Evolutionary conservation across 2,797 vertebrate species (phyloP), one percentile per base, ranked within the genome.

Genomic region (Rhincodon typus): DNA sequence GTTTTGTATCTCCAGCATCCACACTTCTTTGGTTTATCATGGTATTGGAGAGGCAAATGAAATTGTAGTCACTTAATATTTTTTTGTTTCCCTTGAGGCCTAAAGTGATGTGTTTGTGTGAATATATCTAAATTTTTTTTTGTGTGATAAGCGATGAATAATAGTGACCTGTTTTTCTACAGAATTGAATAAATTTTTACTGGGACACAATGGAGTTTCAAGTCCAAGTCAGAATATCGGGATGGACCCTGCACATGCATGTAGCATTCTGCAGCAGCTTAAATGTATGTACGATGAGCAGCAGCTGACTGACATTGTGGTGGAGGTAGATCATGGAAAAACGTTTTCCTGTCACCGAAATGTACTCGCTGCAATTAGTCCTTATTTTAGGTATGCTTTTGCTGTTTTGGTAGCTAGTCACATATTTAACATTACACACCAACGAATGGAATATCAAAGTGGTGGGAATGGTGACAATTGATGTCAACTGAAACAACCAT

Each of bases 341-440:
- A 99, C 98, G 38, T 99, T 99, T 96, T 98, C 99, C 95, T 99
- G 99, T 97, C 99, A 99, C 96, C 98, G 99, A 97, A 99, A 99
- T 97, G 99, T 99, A 96, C 99, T 99, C 96, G 99, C 99, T 97
- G 99, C 99, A 96, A 99, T 99, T 98, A 99, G 99, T 97, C 99
- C 99, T 96, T 99, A 99, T 96, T 99, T 99, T 98, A 99, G 99
- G 99, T 99, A 98, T 23, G 96, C 94, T 95, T 95, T 77, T 77
- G 94, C 94, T 95, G 69, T 95, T 95, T 95, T 95, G 94, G 70
- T 91, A 94, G 67, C 67, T 88, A 53, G 93, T 74, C 57, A 72
- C 70, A 74, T 94, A 94, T 70, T 62, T 94, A 95, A 95, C 53
- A 94, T 95, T 95, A 77, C 94, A 77, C 34, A 95, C 42, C 70